Evolutionary conservation across 2,888 invertebrate genomes (phyloP), one percentile per base, ranked within the genome.

Genomic region (Aphodius sticticus): DNA sequence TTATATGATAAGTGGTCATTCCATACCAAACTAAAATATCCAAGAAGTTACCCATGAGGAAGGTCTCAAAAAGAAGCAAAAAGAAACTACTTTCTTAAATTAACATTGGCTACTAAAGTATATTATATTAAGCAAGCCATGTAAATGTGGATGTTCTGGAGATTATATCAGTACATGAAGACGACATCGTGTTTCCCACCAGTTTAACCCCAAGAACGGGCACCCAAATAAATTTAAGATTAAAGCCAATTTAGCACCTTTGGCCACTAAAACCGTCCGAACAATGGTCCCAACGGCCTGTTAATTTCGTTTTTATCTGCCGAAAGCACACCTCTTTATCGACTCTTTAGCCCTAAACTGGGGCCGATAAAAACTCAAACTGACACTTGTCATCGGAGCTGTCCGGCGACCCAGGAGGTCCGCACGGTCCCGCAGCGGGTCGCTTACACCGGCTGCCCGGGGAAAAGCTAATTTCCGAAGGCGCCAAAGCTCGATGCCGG

Each of bases 321-420:
- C 53, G 9, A 53, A 5, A 9, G 53, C 53, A 53, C 53, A 53
- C 53, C 53, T 53, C 53, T 53, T 53, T 53, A 53, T 53, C 53
- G 53, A 53, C 53, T 53, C 2, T 53, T 53, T 53, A 53, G 53
- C 7, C 53, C 53, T 53, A 53, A 53, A 53, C 12, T 53, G 53
- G 53, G 53, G 12, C 53, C 53, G 53, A 53, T 53, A 53, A 53
- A 53, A 53, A 53, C 53, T 71, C 71, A 71, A 71, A 71, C n/a
- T 71, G 16, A 71, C 71, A 71, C 71, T 71, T 71, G 71, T 71
- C 71, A 15, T 16, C 35, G 71, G 74, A 53, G 53, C 53, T 74
- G 9, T 35, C 36, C 37, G n/a, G 74, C 74, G n/a, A 36, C 74
- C n/a, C 35, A 74, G 74, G 74, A 74, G 74, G 74, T 16, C 74